These are phyloP conservation scores for Puma concolor DNA, from an alignment of 2,113 vertebrate genomes.

Conservation along the genomic window DNA sequence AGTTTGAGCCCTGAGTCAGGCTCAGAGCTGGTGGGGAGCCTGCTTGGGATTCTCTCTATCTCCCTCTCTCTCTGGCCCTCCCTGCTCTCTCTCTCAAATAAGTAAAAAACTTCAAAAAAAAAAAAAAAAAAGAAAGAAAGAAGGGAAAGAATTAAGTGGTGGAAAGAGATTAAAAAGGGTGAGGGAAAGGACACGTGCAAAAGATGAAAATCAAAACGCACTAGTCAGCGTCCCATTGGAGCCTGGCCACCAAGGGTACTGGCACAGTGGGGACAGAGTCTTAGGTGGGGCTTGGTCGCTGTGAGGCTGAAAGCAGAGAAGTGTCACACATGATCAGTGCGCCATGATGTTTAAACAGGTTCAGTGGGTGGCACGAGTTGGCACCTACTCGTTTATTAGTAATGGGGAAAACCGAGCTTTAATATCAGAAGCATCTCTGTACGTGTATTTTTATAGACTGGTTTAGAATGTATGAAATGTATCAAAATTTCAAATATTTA, in stretches of 20 bases:
- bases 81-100: too few species aligned
- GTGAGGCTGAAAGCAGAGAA: neutral
- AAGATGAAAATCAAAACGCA: neutral
- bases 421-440: neutral
- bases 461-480: conserved; percentile 26
- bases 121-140: neutral
- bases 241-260: neutral
- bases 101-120: neutral
- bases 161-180: neutral
- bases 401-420: neutral
- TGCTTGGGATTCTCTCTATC: too few species aligned
- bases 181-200: neutral
- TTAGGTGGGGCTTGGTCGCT: neutral
- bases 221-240: neutral
- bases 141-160: neutral
- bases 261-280: neutral
- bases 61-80: too few species aligned
- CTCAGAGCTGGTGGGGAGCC: too few species aligned
- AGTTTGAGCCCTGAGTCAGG: too few species aligned
- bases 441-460: conserved; percentile 18
- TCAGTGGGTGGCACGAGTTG: neutral
- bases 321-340: neutral
- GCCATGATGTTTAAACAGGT: conserved; percentile 4
- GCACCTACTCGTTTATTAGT: neutral
- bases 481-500: conserved; percentile 62